phyloP scores from a whole-genome alignment of 1,140 invertebrate species.

The Megathymus violae region DNA sequence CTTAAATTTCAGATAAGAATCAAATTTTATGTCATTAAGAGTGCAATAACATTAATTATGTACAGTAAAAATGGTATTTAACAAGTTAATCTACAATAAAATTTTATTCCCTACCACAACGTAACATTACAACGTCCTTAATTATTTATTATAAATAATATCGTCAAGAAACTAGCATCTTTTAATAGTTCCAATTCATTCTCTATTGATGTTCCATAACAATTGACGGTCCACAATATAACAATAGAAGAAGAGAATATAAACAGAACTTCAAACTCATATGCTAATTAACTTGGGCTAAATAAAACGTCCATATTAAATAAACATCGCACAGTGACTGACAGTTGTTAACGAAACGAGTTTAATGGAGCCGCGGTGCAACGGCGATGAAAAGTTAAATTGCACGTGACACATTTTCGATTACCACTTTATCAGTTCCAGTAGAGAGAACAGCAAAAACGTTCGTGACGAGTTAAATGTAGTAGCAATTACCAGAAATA shows the following conservation, averaged over 20 bases:
- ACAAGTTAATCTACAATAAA: slow-evolving; percentile 17
- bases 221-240: background rate
- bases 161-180: no score
- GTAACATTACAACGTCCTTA: slow-evolving; percentile 13
- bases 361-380: slow-evolving; percentile 18
- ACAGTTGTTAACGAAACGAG: slow-evolving; percentile 24
- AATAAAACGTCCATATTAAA: slow-evolving; percentile 22
- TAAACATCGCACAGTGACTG: slow-evolving; percentile 11
- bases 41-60: slow-evolving; percentile 15
- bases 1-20: background rate
- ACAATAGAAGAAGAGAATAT: slow-evolving; percentile 12
- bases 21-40: background rate
- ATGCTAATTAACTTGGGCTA: slow-evolving; percentile 20
- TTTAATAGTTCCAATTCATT: slow-evolving; percentile 5
- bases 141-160: no score
- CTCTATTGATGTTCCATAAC: slow-evolving; percentile 1
- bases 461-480: no score
- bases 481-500: no score
- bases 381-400: slow-evolving; percentile 22
- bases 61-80: slow-evolving; percentile 14
- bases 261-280: slow-evolving; percentile 8
- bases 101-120: slow-evolving; percentile 24
- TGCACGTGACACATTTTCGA: slow-evolving; percentile 3
- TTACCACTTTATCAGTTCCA: slow-evolving; percentile 1
- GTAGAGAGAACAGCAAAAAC: background rate